Evolutionary conservation across 1,140 invertebrate genomes (phyloP), one percentile per base, ranked within the genome.

Genomic region (Cydia amplana): DNA sequence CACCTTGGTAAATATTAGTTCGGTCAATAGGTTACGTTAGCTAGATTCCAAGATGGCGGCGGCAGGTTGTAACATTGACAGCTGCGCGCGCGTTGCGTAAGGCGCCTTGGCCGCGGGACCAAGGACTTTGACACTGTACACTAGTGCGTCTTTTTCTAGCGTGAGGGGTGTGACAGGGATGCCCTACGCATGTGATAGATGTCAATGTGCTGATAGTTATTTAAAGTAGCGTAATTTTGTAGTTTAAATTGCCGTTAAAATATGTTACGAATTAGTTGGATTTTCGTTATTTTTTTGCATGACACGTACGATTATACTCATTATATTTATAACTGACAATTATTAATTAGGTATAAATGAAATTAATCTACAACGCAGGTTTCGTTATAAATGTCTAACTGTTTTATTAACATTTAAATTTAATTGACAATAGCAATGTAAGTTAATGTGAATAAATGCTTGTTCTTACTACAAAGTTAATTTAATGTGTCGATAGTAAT

Each of bases 41-140:
- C 16, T 49, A 49, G 51, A 55, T 16, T 23, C 72, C 72, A 73
- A 73, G 72, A 73, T 73, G 72, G 72, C 72, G 70, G 28, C 65
- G 70, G 16, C 70, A 36, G 36, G 70, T 55, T 73, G 72, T 55
- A 49, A 73, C 72, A 73, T 73, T 73, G 72, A 73, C 72, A 73
- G 72, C 65, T 73, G 72, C 72, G 72, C 72, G 18, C 5, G 72
- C 12, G 43, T 73, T 73, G 72, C 18, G 72, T 43, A 73, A 73
- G 49, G 65, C 65, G 65, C 65, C 65, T 70, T 70, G 65, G 65
- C 65, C 65, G 65, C 32, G 28, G 32, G 65, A 70, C 65, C 65
- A 70, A 70, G 65, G 65, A 70, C 36, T 36, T 60, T 60, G 55
- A 60, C 55, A 23, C 55, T 60, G 9, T 23, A 60, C 55, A 7